Conservation (phyloP, 1,140 invertebrate genomes). For the Drosophila simulans region DNA sequence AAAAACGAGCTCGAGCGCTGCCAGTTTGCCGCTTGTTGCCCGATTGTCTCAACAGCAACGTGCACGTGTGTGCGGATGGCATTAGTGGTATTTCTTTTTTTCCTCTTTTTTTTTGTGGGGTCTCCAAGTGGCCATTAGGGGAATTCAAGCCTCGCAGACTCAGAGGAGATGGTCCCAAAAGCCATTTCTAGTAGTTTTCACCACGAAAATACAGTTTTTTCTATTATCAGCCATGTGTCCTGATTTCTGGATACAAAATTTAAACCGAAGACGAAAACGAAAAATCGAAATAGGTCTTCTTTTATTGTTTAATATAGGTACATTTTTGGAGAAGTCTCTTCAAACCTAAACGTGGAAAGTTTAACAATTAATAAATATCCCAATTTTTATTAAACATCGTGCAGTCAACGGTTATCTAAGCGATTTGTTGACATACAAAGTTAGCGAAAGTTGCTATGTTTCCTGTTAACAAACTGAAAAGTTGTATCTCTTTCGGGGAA, state of each 20-base stretch:
- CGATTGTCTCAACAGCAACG: conserved; percentile 58
- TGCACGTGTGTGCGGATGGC: background rate
- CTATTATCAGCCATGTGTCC: background rate
- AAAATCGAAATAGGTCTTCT: no score
- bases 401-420: background rate
- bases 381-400: background rate
- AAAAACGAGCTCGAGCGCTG: conserved; percentile 52
- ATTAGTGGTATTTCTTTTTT: conserved; percentile 1
- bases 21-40: conserved; percentile 32
- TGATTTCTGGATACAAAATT: no score
- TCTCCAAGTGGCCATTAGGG: conserved; percentile 57
- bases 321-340: no score
- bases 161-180: background rate
- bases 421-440: background rate
- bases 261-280: no score
- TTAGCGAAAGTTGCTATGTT: background rate
- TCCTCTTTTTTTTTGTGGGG: background rate
- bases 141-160: conserved; percentile 30
- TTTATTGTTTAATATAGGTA: no score
- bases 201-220: background rate
- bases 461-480: background rate
- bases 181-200: background rate
- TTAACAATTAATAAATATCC: no score
- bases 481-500: conserved; percentile 1
- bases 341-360: no score